These are phyloP conservation scores for Trichogramma evanescens DNA, from an alignment of 2,888 invertebrate species.

Conservation along the genomic window DNA sequence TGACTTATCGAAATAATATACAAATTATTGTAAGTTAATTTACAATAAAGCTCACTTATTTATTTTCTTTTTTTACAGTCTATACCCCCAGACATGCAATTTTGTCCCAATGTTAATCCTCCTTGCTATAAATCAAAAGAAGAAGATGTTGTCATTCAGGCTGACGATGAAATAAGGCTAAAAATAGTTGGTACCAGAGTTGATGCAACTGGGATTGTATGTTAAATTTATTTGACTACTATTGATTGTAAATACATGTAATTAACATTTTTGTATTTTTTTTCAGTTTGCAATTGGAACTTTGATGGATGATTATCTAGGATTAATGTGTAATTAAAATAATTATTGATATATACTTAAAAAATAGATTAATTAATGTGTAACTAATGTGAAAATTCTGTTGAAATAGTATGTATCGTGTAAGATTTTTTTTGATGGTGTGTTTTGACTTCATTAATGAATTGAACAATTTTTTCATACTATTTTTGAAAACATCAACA, in stretches of 20 bases:
- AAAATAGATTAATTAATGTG: too few relatives aligned
- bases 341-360: neutral
- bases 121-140: conserved; percentile 98
- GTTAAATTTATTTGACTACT: conserved; percentile 41
- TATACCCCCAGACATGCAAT: conserved; percentile 98
- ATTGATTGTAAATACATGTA: conserved; percentile 8
- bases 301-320: conserved; percentile 97
- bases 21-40: conserved; percentile 5
- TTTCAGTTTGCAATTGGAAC: conserved; percentile 97
- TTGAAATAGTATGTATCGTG: too few relatives aligned
- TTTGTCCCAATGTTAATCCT: conserved; percentile 95
- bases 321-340: conserved; percentile 47
- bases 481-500: too few relatives aligned
- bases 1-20: conserved; percentile 6
- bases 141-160: conserved; percentile 94
- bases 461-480: too few relatives aligned
- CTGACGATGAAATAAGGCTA: conserved; percentile 93
- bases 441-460: too few relatives aligned
- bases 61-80: conserved; percentile 57
- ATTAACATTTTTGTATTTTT: conserved; percentile 26
- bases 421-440: too few relatives aligned
- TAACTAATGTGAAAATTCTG: too few relatives aligned
- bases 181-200: conserved; percentile 99
- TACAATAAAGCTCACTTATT: neutral
- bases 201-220: conserved; percentile 97